A percentile compares a stretch with the other conserved stretches of the same genome.
These are phyloP conservation scores for Cassiopea andromeda DNA, from an alignment of 30 jellyfish, hydroid and myxozoan species.

Conservation along the genomic window DNA sequence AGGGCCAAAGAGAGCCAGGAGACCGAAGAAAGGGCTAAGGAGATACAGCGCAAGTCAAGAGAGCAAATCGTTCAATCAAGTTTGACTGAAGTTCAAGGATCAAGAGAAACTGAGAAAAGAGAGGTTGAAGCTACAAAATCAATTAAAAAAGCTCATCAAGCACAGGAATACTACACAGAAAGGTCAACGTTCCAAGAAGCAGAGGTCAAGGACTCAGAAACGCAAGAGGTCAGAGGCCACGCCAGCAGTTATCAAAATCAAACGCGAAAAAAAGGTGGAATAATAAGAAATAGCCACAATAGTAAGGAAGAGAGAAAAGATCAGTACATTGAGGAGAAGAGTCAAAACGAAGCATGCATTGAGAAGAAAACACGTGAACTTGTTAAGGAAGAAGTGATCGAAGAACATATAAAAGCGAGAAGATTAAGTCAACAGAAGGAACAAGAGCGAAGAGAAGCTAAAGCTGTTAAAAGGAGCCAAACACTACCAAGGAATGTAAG, in stretches of 20 bases:
- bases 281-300: background rate
- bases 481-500: constrained; percentile 35
- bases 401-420: constrained; percentile 36
- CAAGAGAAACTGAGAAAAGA: background rate
- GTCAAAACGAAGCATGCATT: background rate
- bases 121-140: constrained; percentile 23
- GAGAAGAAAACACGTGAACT: constrained; percentile 1
- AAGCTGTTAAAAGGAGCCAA: constrained; percentile 33
- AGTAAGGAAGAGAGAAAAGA: constrained; percentile 11
- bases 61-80: background rate
- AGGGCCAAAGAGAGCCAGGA: background rate
- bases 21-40: constrained; percentile 18
- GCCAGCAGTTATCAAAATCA: background rate
- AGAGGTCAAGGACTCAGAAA: background rate
- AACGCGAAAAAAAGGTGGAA: background rate
- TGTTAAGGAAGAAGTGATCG: constrained; percentile 25
- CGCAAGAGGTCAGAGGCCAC: constrained; percentile 22
- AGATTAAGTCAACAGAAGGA: constrained; percentile 16
- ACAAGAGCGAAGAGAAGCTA: background rate
- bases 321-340: background rate
- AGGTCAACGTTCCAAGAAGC: background rate
- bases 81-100: background rate
- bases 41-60: constrained; percentile 12
- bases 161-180: background rate
- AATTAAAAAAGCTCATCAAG: background rate